These are phyloP conservation scores for Peromyscus maniculatus DNA, from an alignment of 2,113 vertebrate species.

Conservation along the genomic window DNA sequence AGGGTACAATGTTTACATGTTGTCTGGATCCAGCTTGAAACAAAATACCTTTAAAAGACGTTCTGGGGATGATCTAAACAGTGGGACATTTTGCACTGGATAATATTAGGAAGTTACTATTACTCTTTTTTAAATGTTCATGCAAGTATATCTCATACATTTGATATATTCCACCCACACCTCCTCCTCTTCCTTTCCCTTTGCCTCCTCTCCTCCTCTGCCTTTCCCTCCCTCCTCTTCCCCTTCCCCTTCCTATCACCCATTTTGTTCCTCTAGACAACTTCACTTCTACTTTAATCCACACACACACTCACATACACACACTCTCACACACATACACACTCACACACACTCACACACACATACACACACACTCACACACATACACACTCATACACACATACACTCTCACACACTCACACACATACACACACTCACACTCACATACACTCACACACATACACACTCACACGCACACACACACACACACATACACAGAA, in stretches of 20 bases:
- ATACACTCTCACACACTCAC: too few relatives aligned
- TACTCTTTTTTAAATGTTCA: neutral
- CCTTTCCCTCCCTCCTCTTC: neutral
- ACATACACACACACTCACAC: too few relatives aligned
- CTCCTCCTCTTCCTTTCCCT: too few relatives aligned
- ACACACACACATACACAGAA: neutral
- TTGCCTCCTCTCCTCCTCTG: neutral
- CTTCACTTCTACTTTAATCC: neutral
- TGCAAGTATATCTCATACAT: neutral
- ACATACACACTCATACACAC: too few relatives aligned
- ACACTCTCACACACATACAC: neutral
- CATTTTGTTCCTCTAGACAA: neutral
- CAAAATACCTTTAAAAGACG: neutral
- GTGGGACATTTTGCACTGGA: neutral
- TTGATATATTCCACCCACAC: neutral
- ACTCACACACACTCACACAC: too few relatives aligned
- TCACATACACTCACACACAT: too few relatives aligned
- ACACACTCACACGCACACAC: too few relatives aligned
- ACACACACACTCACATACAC: neutral
- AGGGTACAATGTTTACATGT: too few relatives aligned
- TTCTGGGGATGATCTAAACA: neutral
- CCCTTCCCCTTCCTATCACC: neutral
- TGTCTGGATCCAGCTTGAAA: neutral
- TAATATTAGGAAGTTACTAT: neutral
- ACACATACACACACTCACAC: too few relatives aligned